Evolutionary conservation across 2,888 invertebrate genomes (phyloP).

Genomic region (Yponomeuta evonymella): DNA sequence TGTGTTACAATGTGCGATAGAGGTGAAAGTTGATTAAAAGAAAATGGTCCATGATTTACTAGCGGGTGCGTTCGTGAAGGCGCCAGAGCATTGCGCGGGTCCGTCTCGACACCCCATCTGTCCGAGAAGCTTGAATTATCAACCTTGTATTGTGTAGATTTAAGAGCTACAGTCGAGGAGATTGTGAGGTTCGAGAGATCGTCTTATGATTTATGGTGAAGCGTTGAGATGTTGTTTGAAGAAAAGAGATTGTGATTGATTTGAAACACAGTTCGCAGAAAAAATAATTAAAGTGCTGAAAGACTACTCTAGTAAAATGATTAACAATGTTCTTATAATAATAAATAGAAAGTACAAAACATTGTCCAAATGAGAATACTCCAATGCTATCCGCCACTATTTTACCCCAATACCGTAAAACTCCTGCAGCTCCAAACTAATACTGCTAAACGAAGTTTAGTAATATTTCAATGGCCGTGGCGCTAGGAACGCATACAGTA

Average conservation of each 20-base stretch:
- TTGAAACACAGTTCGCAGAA: not conserved
- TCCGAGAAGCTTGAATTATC: not conserved
- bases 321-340: not conserved
- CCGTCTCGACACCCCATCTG: constrained; percentile 7
- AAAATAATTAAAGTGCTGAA: constrained; percentile 2
- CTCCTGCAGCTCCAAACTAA: no score
- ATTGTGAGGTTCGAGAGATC: not conserved
- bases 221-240: not conserved
- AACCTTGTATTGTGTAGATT: not conserved
- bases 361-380: no score
- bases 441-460: no score
- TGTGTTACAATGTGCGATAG: constrained; percentile 1
- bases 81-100: not conserved
- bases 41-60: constrained; percentile 10
- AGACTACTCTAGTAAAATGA: not conserved
- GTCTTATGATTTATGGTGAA: constrained; percentile 1
- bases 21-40: constrained; percentile 1
- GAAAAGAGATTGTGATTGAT: not conserved
- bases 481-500: no score
- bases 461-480: no score
- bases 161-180: not conserved
- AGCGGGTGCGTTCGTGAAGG: constrained; percentile 8
- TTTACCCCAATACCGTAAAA: no score
- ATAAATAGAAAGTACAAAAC: not conserved
- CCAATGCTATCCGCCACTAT: no score